These are phyloP conservation scores for Polymixis lichenea DNA, from an alignment of 2,888 invertebrate genomes.

Conservation along the genomic window DNA sequence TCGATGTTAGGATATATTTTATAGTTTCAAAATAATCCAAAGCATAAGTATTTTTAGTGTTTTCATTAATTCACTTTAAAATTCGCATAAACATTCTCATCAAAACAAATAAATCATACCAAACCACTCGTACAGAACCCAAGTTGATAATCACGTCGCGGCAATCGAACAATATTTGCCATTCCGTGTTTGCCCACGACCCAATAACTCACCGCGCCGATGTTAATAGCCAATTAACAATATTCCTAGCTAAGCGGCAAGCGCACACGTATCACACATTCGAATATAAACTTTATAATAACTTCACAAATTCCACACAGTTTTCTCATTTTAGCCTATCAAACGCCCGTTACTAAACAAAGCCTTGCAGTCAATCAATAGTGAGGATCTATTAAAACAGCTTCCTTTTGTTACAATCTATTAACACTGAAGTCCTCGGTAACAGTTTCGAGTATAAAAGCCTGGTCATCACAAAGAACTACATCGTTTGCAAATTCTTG, in stretches of 20 bases:
- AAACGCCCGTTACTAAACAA: background rate
- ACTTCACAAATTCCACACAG: background rate
- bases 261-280: conserved; percentile 15
- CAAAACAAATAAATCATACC: conserved; percentile 6
- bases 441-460: background rate
- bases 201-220: conserved; percentile 50
- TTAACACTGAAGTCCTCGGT: background rate
- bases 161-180: conserved; percentile 57
- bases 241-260: conserved; percentile 40
- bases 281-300: conserved; percentile 9
- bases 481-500: background rate
- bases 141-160: conserved; percentile 37
- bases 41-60: background rate
- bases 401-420: background rate
- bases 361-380: background rate
- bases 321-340: background rate
- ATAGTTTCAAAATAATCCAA: background rate
- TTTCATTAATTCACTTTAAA: background rate
- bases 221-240: conserved; percentile 59
- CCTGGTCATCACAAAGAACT: background rate
- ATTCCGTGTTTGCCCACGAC: conserved; percentile 49
- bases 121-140: conserved; percentile 9
- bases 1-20: background rate
- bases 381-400: background rate
- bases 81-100: background rate